Conservation (phyloP, 2,888 invertebrate species). For the Drosophila maculinotata region DNA sequence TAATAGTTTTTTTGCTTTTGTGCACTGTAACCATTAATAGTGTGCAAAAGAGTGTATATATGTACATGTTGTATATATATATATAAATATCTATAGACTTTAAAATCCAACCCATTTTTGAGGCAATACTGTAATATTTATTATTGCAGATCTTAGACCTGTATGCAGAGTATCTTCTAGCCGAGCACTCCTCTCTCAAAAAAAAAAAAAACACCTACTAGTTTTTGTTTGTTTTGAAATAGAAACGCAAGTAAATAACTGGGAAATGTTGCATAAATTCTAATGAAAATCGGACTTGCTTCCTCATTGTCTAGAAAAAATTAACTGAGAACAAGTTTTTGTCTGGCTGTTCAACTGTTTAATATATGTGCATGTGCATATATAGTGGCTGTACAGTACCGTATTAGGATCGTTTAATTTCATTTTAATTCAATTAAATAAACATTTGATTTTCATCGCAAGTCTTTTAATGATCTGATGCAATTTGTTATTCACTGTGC, state of each 20-base stretch:
- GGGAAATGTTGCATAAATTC: constrained; percentile 46
- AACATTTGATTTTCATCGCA: constrained; percentile 39
- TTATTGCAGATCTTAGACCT: no score
- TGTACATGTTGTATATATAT: no score
- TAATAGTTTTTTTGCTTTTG: background rate
- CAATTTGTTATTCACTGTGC: constrained; percentile 9
- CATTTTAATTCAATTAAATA: constrained; percentile 50
- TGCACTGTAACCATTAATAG: background rate
- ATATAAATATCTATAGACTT: no score
- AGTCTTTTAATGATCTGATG: constrained; percentile 25
- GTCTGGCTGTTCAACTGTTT: constrained; percentile 20
- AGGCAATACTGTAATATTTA: no score
- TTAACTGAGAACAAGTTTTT: constrained; percentile 49
- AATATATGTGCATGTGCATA: constrained; percentile 1
- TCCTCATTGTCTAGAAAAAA: constrained; percentile 44
- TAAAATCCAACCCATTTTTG: no score
- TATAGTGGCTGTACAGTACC: constrained; percentile 1
- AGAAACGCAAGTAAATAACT: constrained; percentile 28
- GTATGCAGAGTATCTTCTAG: constrained; percentile 2
- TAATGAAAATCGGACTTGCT: constrained; percentile 40
- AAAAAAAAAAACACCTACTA: no score
- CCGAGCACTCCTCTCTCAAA: background rate
- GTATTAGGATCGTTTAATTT: constrained; percentile 23
- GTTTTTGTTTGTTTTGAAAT: constrained; percentile 19
- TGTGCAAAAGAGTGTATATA: no score